A percentile compares a stretch with the other conserved stretches of the same genome.
Evolutionary conservation across 1,140 invertebrate species (phyloP).

Genomic region (Triops longicaudatus): DNA sequence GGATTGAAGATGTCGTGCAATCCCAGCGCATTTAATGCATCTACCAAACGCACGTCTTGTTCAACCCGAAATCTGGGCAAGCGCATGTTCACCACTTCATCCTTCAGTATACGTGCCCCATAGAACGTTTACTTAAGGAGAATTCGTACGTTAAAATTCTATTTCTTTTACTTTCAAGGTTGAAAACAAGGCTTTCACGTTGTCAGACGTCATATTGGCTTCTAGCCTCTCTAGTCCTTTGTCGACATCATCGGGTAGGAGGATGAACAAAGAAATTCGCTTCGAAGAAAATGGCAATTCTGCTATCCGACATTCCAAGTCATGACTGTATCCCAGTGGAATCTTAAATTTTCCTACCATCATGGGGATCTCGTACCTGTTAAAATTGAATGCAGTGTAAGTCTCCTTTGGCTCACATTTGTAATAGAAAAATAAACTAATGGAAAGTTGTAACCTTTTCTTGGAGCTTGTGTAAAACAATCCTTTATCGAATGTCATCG

Average conservation of each 20-base stretch:
- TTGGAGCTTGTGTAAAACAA: conserved; percentile 35
- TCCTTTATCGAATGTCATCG: conserved; percentile 36
- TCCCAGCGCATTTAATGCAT: conserved; percentile 35
- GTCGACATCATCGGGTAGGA: conserved; percentile 37
- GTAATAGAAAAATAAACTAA: background rate
- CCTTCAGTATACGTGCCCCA: conserved; percentile 30
- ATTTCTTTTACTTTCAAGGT: conserved; percentile 34
- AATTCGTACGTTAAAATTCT: background rate
- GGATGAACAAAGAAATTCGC: conserved; percentile 37
- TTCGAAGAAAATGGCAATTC: conserved; percentile 37
- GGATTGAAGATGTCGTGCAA: conserved; percentile 35
- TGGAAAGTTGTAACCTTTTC: conserved; percentile 32
- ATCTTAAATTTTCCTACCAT: conserved; percentile 38
- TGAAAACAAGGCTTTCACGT: conserved; percentile 36
- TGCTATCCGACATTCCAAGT: conserved; percentile 36
- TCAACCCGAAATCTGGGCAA: conserved; percentile 36
- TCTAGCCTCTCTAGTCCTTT: conserved; percentile 35
- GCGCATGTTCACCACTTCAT: conserved; percentile 38
- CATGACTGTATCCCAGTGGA: conserved; percentile 35
- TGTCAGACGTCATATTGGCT: conserved; percentile 35
- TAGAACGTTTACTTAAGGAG: background rate
- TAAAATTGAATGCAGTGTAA: conserved; percentile 18
- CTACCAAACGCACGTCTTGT: conserved; percentile 31
- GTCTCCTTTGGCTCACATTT: background rate
- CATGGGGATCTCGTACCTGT: conserved; percentile 39